Evolutionary conservation across 1,140 invertebrate species (phyloP).

Genomic region (Drosophila baimaii): DNA sequence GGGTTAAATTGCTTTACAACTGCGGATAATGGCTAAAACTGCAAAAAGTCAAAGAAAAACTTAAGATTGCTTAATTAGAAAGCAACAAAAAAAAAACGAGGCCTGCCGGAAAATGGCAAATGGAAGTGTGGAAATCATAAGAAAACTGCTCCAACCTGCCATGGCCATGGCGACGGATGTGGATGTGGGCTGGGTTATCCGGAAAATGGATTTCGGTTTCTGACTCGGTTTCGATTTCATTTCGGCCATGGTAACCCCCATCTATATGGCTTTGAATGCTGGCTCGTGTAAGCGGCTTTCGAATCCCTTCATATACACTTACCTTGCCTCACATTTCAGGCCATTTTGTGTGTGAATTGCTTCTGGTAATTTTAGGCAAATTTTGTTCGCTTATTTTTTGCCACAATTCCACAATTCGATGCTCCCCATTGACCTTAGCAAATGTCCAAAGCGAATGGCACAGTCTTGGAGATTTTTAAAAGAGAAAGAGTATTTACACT

Average conservation of each 20-base stretch:
- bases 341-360: not conserved
- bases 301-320: constrained; percentile 12
- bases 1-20: constrained; percentile 2
- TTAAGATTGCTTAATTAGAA: constrained; percentile 25
- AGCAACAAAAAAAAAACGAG: not conserved
- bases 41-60: not conserved
- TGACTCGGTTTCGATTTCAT: not conserved
- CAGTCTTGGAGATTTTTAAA: not conserved
- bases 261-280: constrained; percentile 2
- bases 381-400: constrained; percentile 7
- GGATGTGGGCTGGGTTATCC: constrained; percentile 12
- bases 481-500: not conserved
- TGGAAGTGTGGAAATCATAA: constrained; percentile 37
- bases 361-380: constrained; percentile 8
- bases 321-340: too few species aligned
- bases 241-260: constrained; percentile 8
- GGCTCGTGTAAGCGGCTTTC: constrained; percentile 9
- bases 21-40: constrained; percentile 15
- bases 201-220: constrained; percentile 20
- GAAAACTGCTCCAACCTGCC: constrained; percentile 7
- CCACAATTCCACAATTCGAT: constrained; percentile 5
- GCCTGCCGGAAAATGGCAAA: constrained; percentile 14
- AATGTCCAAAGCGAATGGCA: constrained; percentile 13
- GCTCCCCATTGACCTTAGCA: constrained; percentile 10
- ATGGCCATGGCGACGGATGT: constrained; percentile 15